These are phyloP conservation scores for Dynastes tityus DNA, from an alignment of 2,888 invertebrate species.

Conservation along the genomic window DNA sequence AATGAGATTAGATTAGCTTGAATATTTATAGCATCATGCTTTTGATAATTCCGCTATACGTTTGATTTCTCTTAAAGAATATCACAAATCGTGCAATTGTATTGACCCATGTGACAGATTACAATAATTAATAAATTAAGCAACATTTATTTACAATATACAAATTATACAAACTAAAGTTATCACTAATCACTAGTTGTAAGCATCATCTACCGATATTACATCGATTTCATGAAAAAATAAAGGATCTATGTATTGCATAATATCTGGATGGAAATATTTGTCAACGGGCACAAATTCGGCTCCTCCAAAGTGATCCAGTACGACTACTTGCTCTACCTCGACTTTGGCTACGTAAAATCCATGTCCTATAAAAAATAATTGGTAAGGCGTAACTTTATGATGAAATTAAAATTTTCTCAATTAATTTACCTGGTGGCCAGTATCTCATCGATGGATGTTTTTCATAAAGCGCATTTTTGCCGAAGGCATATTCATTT, in stretches of 20 bases:
- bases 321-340: constrained; percentile 81
- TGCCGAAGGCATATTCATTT: constrained; percentile 75
- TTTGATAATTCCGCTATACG: too few relatives aligned
- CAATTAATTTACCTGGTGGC: constrained; percentile 74
- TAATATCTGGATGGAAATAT: constrained; percentile 47
- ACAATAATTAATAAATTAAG: too few relatives aligned
- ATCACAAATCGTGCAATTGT: too few relatives aligned
- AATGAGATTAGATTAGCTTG: too few relatives aligned
- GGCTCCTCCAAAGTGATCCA: constrained; percentile 89
- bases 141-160: too few relatives aligned
- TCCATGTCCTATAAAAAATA: constrained; percentile 77
- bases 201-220: neutral
- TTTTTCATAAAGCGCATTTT: constrained; percentile 77
- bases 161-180: too few relatives aligned
- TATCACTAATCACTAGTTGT: neutral
- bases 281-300: constrained; percentile 77
- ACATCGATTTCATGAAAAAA: constrained; percentile 32
- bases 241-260: neutral
- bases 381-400: neutral
- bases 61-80: too few relatives aligned
- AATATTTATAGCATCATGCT: too few relatives aligned
- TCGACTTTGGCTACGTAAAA: constrained; percentile 87
- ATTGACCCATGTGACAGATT: too few relatives aligned
- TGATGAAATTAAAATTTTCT: neutral
- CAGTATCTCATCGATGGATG: constrained; percentile 82